Evolutionary conservation across 2,797 vertebrate species (phyloP), one percentile per base, ranked within the genome.

Genomic region (Morus bassanus): DNA sequence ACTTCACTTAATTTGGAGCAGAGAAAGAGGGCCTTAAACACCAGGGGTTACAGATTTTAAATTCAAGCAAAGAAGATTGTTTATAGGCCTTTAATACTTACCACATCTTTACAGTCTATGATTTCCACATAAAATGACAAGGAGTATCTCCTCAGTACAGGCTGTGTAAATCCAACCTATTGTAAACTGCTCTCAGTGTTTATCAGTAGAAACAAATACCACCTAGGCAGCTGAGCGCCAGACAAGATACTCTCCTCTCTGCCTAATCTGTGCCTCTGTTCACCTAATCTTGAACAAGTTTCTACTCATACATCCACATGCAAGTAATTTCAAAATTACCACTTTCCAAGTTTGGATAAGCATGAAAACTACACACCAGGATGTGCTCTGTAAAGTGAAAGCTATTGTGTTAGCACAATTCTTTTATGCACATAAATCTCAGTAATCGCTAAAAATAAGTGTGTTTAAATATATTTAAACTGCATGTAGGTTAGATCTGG

Each of bases 341-440:
- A 5, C 15, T 75, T 91, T 30, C 37, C n/a, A 48, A 77, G 33
- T 43, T 23, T 37, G 39, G 37, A 21, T 37, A 41, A 84, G 17
- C 39, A 25, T 11, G 39, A 39, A 76, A 76, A 24, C 18, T 53
- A 53, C 12, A 56, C 17, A 43, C 10, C 22, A 23, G 72, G 57
- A 19, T 0, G 0, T 7, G 24, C 7, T 35, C 18, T 3, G 2
- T 25, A 5, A 46, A 80, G 31, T 18, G 19, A 78, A 46, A 78
- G 15, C n/a, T 37, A 0, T 10, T 9, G 5, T 12, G 15, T 31
- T 9, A 53, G 24, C 2, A 2, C 35, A 31, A 27, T 24, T 63
- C 35, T 61, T 46, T 50, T 16, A n/a, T 27, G 22, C 33, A 21
- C 0, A 0, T 2, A 60, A 63, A 0, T 23, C 46, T 69, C 33